Evolutionary conservation across 2,888 invertebrate species (phyloP), one percentile per base, ranked within the genome.

Genomic region (Ypsolopha sequella): DNA sequence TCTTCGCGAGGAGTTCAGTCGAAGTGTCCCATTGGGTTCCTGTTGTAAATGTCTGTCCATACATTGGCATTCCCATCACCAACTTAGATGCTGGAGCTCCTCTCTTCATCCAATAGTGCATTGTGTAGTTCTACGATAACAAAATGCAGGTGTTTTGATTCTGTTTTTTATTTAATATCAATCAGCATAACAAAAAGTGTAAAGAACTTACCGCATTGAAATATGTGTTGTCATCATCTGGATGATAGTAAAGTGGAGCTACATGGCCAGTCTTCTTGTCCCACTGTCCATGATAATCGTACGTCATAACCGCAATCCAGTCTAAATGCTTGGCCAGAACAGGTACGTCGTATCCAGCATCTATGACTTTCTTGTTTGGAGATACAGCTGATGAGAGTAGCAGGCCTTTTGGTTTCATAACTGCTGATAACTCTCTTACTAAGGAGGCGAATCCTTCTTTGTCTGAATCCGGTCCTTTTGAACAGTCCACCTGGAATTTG

Each of bases 261-360:
- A 96, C 94, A 65, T 96, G 96, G 0, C 96, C 96, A 0, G 96
- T 96, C 70, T 93, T 93, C 68, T 94, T 95, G 63, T 96, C 96
- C 96, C 96, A 96, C 63, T 95, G 95, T 0, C 96, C 96, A 60
- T 96, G 95, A 79, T 92, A 95, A 67, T 96, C 96, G 64, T 96
- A 96, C 0, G 95, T 93, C 96, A 96, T 96, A 0, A 96, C 95
- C 0, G 95, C 94, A 48, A 96, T 93, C 95, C 95, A 96, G 69
- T 96, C 96, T 52, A 96, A 82, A 67, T 93, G 89, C 59, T 89
- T 86, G 0, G 93, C 91, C 4, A 96, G 66, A 0, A 90, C 88
- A 0, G 92, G 91, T 0, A 96, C 95, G 64, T 96, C 93, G 67
- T 96, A 96, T 0, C 93, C 94, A 2, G 91, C 92, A 69, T 96